Percentiles rank a stretch among this genome's conserved stretches.
These are phyloP conservation scores for Psittacula derbiana DNA, from an alignment of 2,797 vertebrate species.

Conservation along the genomic window DNA sequence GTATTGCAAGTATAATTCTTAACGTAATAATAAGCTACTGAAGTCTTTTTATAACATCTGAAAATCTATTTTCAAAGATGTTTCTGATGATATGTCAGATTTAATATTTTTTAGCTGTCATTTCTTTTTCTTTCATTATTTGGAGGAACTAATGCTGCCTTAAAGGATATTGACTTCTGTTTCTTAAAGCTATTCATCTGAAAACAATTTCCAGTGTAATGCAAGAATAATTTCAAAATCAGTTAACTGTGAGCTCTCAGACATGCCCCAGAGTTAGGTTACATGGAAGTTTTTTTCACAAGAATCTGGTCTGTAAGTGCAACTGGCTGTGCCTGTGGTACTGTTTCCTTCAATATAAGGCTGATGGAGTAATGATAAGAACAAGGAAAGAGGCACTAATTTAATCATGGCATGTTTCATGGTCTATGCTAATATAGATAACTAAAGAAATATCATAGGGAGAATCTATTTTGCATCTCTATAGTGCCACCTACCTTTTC, in stretches of 20 bases:
- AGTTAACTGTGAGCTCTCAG: background rate
- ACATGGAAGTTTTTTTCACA: background rate
- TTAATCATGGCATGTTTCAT: background rate
- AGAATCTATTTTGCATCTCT: background rate
- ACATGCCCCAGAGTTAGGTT: background rate
- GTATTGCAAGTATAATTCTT: background rate
- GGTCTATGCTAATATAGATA: background rate
- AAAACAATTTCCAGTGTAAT: background rate
- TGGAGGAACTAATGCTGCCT: background rate
- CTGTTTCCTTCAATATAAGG: background rate
- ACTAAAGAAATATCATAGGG: background rate
- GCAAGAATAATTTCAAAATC: background rate
- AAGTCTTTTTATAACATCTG: background rate
- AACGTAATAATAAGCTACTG: background rate
- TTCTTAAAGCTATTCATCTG: background rate
- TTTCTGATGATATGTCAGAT: background rate
- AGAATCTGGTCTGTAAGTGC: background rate
- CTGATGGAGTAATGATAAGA: background rate
- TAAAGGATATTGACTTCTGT: background rate
- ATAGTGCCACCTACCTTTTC: background rate
- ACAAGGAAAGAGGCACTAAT: background rate
- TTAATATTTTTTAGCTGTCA: background rate
- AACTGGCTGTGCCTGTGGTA: background rate
- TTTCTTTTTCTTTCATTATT: background rate
- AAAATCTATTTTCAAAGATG: background rate